Evolutionary conservation across 2,797 vertebrate species (phyloP).

Genomic region (Hemitrygon akajei): DNA sequence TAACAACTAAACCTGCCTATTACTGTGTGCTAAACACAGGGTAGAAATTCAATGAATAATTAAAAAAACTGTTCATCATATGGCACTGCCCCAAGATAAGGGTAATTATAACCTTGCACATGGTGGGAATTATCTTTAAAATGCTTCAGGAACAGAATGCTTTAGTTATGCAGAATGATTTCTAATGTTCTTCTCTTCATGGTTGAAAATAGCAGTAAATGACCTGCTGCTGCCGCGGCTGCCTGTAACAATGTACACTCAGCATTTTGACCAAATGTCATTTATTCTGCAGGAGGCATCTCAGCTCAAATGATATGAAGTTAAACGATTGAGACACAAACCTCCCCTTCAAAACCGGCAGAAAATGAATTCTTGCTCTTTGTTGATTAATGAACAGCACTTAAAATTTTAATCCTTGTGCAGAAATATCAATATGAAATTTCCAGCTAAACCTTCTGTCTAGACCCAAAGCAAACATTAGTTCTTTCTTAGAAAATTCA

Average conservation of each 20-base stretch:
- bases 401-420: constrained; percentile 26
- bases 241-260: constrained; percentile 11
- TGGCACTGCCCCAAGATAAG: not conserved
- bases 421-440: not conserved
- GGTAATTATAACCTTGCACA: constrained; percentile 21
- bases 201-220: constrained; percentile 34
- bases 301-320: not conserved
- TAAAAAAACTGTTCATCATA: not conserved
- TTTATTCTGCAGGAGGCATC: constrained; percentile 19
- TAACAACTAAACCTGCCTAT: not conserved
- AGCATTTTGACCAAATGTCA: constrained; percentile 35
- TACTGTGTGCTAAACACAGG: not conserved
- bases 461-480: constrained; percentile 31
- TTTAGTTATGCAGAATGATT: constrained; percentile 34
- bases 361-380: constrained; percentile 17
- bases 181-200: constrained; percentile 34
- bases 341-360: not conserved
- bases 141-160: constrained; percentile 16
- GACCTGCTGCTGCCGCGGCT: constrained; percentile 8
- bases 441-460: constrained; percentile 4
- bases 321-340: constrained; percentile 2
- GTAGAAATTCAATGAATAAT: not conserved
- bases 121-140: constrained; percentile 15
- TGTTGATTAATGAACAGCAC: constrained; percentile 16
- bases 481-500: constrained; percentile 16